Percentiles rank a stretch among this genome's conserved stretches.
Evolutionary conservation across 2,888 invertebrate genomes (phyloP).

Genomic region (Scelioninae gen. 2): DNA sequence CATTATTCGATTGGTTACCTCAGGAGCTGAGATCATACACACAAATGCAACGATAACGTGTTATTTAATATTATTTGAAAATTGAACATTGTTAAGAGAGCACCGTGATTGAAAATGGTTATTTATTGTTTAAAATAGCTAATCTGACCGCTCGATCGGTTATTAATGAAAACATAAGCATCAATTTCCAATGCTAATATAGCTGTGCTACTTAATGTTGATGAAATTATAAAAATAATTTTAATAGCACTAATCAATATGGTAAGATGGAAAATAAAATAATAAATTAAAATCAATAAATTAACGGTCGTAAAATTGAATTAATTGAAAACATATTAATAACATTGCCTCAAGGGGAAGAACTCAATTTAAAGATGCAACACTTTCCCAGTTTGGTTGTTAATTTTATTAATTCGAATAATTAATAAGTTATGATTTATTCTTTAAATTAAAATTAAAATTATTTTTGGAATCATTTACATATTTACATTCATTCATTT

Average conservation of each 20-base stretch:
- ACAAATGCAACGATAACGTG: conserved; percentile 66
- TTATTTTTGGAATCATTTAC: not conserved
- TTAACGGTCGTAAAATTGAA: conserved; percentile 39
- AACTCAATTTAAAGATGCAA: conserved; percentile 26
- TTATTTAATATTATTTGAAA: conserved; percentile 61
- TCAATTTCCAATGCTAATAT: conserved; percentile 59
- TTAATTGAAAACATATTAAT: conserved; percentile 41
- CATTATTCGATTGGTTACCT: conserved; percentile 71
- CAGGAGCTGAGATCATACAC: conserved; percentile 75
- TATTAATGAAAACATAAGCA: conserved; percentile 47
- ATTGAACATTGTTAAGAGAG: conserved; percentile 52
- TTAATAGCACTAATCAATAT: conserved; percentile 34
- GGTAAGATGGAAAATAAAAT: conserved; percentile 5
- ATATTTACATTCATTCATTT: conserved; percentile 5
- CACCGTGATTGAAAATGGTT: conserved; percentile 31
- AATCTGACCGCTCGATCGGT: conserved; percentile 13
- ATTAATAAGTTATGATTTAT: no score
- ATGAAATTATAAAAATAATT: conserved; percentile 51
- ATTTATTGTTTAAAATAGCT: conserved; percentile 9
- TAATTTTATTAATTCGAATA: no score
- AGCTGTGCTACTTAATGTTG: conserved; percentile 65
- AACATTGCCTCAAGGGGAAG: conserved; percentile 52
- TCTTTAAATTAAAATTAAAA: no score
- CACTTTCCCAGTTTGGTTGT: conserved; percentile 18
- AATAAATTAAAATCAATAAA: conserved; percentile 30